Evolutionary conservation across 2,113 vertebrate species (phyloP).

Genomic region (Hippopotamus amphibius): DNA sequence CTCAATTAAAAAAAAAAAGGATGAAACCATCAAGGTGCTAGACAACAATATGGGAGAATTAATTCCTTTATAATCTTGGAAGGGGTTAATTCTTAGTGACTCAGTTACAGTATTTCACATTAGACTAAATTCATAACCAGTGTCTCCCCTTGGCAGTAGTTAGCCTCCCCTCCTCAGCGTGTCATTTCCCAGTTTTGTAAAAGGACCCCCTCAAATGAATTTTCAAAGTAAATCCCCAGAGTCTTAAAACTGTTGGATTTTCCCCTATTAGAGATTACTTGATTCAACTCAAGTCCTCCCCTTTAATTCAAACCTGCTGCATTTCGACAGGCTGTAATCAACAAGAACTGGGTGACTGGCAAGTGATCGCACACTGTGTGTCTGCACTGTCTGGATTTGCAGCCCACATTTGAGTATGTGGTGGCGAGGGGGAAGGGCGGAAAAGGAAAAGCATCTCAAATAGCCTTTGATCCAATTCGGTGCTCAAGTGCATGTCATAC

Average conservation of each 20-base stretch:
- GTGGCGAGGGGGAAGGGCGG: background rate
- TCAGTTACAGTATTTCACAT: background rate
- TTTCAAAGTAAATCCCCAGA: conserved; percentile 20
- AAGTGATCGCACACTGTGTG: background rate
- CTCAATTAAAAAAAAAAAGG: background rate
- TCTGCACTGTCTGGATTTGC: background rate
- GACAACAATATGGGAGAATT: background rate
- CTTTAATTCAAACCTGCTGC: background rate
- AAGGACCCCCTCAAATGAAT: background rate
- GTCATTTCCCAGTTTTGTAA: conserved; percentile 22
- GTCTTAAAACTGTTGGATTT: background rate
- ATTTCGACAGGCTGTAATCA: background rate
- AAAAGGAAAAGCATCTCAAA: background rate
- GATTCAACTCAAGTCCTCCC: background rate
- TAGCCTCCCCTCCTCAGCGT: background rate
- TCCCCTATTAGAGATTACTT: background rate
- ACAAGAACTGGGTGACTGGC: background rate
- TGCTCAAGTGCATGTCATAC: background rate
- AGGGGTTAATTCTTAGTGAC: conserved; percentile 28
- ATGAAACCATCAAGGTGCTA: background rate
- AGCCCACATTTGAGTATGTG: background rate
- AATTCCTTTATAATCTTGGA: background rate
- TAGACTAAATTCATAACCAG: background rate
- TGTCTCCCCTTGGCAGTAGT: background rate
- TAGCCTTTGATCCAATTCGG: background rate